Base-by-base conservation (phyloP, 2,888 invertebrate species). In the Galeruca laticollis region DNA sequence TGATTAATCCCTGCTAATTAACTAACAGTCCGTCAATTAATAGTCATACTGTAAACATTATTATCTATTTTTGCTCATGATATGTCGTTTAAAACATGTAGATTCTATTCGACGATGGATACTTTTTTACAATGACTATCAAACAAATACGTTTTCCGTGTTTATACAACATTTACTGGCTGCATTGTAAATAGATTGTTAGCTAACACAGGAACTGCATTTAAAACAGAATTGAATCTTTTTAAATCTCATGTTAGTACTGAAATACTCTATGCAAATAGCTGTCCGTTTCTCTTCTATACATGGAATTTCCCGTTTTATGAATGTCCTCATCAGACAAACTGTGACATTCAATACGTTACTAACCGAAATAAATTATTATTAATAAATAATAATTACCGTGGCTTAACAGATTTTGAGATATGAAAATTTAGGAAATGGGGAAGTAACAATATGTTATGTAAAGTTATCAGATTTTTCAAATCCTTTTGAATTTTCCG, bases 171-270 rank as follows among this genome's bases (percentile, higher is more conserved):
- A 18, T 47, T 47, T 18, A 8, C 5, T 18, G 9, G 9, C 47
- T 47, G 47, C 47, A 31, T 54, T 54, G 26, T 52, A 26, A 26
- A 52, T 52, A 52, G 4, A 52, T 52, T 52, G 54, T 31, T 31
- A 31, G 31, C 31, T 31, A n/a, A 31, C 51, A 21, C 31, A 15
- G 31, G 6, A 54, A 54, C 21, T 31, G 13, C 31, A 9, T 31
- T 54, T 13, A 31, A 54, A 54, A 54, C 31, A 15, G n/a, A 54
- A 54, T 54, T 26, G 4, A n/a, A 31, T 31, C n/a, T 54, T 54
- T 47, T 31, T 54, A 31, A 54, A 54, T 11, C 54, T 43, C 43
- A 43, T 43, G 43, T 43, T 15, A 43, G 5, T 5, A 21, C 13
- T 21, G 18, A 21, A 51, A 51, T 13, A 13, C 18, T 21, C 1